Evolutionary conservation across 2,113 vertebrate genomes (phyloP).

Genomic region (Ifrita kowaldi): DNA sequence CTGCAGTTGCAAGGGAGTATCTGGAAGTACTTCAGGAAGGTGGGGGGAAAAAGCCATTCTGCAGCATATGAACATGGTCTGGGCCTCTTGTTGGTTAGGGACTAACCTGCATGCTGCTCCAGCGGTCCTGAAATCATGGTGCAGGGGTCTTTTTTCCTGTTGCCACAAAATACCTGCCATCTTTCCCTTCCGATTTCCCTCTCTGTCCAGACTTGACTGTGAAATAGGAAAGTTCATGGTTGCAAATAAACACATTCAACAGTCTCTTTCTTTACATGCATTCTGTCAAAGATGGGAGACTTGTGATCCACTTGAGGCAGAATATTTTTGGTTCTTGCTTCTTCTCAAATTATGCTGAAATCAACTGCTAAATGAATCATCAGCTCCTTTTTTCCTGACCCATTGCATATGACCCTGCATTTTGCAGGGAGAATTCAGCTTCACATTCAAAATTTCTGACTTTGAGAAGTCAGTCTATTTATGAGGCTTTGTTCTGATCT

Average conservation of each 20-base stretch:
- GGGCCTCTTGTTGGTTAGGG: not conserved
- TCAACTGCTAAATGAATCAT: not conserved
- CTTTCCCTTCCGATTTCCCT: not conserved
- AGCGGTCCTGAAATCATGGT: not conserved
- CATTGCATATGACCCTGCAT: not conserved
- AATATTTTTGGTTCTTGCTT: not conserved
- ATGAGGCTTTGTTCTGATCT: not conserved
- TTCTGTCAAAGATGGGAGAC: not conserved
- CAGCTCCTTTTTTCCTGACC: not conserved
- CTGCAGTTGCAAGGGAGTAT: not conserved
- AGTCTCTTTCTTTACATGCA: not conserved
- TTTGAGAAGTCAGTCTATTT: not conserved
- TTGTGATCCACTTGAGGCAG: not conserved
- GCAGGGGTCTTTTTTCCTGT: not conserved
- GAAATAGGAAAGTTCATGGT: not conserved
- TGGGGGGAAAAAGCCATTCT: not conserved
- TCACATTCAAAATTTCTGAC: not conserved
- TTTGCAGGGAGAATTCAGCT: not conserved
- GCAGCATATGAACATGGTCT: not conserved
- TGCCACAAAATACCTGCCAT: not conserved
- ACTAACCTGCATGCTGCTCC: not conserved
- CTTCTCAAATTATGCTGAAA: not conserved
- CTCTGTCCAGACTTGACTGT: not conserved
- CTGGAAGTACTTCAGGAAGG: not conserved
- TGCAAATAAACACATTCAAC: not conserved